A percentile compares a stretch with the other conserved stretches of the same genome.
Conservation (phyloP, 2,113 vertebrate genomes). For the Salvelinus namaycush region DNA sequence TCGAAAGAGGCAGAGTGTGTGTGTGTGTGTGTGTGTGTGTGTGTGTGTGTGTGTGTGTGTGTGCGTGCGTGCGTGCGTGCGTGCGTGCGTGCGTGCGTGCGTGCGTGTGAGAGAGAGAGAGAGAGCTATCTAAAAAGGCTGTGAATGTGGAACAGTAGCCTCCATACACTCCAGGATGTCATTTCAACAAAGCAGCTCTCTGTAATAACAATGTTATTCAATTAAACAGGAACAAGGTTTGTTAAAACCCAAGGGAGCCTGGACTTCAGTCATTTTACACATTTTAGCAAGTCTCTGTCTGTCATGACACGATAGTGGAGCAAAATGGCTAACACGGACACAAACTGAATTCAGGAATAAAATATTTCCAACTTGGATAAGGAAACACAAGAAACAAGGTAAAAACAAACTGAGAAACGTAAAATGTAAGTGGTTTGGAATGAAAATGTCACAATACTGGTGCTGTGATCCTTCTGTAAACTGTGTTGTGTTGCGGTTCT, state of each 20-base stretch:
- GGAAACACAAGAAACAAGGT: not conserved
- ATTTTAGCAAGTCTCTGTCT: not conserved
- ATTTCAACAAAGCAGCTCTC: not conserved
- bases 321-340: not conserved
- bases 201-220: constrained; percentile 1
- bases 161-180: not conserved
- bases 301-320: too few species aligned
- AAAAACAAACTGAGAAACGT: not conserved
- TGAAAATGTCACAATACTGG: not conserved
- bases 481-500: not conserved
- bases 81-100: not conserved
- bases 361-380: not conserved
- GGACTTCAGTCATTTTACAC: not conserved
- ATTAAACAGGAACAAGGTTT: not conserved
- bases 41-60: not conserved
- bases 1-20: constrained; percentile 18
- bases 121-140: not conserved
- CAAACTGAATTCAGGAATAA: not conserved
- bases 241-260: not conserved
- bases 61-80: not conserved
- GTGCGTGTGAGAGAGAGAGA: not conserved
- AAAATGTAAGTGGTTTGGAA: not conserved
- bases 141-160: constrained; percentile 15
- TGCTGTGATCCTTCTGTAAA: not conserved
- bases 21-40: too few species aligned